phyloP scores from a whole-genome alignment of 1,140 invertebrate species.

The Mizuhopecten yessoensis region DNA sequence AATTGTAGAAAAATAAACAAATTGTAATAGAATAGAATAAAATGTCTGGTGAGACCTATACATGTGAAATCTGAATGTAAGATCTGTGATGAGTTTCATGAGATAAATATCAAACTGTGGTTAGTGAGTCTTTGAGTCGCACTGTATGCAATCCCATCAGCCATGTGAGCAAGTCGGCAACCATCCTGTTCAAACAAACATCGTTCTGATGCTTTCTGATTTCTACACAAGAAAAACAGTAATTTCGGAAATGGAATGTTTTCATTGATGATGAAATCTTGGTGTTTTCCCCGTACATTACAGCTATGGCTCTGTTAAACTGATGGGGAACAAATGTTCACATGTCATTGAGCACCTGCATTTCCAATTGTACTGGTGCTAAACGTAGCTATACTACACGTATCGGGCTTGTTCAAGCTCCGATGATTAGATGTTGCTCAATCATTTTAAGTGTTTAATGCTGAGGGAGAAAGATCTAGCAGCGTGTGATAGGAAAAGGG shows the following conservation, averaged over 20 bases:
- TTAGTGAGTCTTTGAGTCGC: no score
- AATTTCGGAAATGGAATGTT: conserved; percentile 1
- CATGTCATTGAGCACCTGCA: background rate
- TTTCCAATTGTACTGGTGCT: background rate
- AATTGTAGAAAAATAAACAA: no score
- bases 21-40: no score
- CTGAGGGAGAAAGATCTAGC: background rate
- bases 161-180: no score
- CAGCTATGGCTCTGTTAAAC: background rate
- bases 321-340: background rate
- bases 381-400: background rate
- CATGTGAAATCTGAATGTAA: no score
- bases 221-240: background rate
- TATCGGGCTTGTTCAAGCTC: background rate
- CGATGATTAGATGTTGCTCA: background rate
- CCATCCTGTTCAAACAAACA: no score
- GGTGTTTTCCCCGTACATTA: background rate
- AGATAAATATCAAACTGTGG: no score
- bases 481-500: background rate
- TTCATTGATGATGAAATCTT: background rate
- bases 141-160: background rate
- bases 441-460: background rate
- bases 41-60: no score
- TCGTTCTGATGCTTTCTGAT: background rate
- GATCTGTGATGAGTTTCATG: no score